These are phyloP conservation scores for Tyria jacobaeae DNA, from an alignment of 2,888 invertebrate genomes.

Conservation along the genomic window DNA sequence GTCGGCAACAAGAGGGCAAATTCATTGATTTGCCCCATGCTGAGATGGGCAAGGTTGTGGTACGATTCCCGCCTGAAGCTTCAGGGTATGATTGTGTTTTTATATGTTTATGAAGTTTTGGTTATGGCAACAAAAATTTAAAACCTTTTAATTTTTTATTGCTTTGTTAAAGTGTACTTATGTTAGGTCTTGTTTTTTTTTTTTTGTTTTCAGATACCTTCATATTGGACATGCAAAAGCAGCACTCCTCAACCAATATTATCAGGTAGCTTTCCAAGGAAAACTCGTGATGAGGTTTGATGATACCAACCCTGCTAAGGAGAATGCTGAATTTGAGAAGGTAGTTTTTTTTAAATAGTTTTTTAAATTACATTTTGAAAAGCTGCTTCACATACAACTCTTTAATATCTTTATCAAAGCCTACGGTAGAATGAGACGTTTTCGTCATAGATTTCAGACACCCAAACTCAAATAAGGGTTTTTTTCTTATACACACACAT, in stretches of 20 bases:
- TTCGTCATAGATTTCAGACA: no score
- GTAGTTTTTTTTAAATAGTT: constrained; percentile 76
- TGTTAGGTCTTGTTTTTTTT: not conserved
- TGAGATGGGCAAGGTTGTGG: constrained; percentile 98
- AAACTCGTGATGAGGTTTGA: constrained; percentile 99
- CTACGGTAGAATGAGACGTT: no score
- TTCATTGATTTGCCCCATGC: constrained; percentile 98
- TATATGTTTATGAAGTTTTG: no score
- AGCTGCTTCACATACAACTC: no score
- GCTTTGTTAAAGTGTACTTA: no score
- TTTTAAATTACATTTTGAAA: no score
- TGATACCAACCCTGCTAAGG: constrained; percentile 99
- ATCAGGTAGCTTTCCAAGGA: constrained; percentile 96
- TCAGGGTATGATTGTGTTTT: constrained; percentile 90
- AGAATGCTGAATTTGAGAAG: constrained; percentile 98
- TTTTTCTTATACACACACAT: no score
- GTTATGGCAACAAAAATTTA: no score
- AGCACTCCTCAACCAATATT: constrained; percentile 98
- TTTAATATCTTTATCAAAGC: no score
- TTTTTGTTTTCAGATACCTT: constrained; percentile 88
- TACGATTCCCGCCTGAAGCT: constrained; percentile 99
- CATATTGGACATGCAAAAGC: constrained; percentile 99
- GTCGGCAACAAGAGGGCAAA: constrained; percentile 96
- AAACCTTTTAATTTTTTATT: no score
- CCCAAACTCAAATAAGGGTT: no score